Evolutionary conservation across 2,888 invertebrate species (phyloP), one percentile per base, ranked within the genome.

Genomic region (Ypsolopha scabrella): DNA sequence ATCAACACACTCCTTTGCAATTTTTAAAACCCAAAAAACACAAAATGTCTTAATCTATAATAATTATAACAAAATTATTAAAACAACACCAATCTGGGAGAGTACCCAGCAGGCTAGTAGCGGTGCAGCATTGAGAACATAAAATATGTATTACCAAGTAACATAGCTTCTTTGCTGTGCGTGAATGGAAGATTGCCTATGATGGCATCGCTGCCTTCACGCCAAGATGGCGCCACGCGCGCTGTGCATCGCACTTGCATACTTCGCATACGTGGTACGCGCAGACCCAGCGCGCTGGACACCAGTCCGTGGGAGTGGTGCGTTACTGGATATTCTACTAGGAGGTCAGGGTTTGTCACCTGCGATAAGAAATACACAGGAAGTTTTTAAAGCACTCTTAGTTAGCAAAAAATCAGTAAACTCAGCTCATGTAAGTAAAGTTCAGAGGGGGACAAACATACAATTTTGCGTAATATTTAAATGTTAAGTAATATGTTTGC

Each of bases 81-180:
- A n/a, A n/a, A n/a, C n/a, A n/a, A n/a, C n/a, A n/a, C n/a, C n/a
- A n/a, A n/a, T n/a, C n/a, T n/a, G n/a, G n/a, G 24, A 24, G 24
- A 24, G 24, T 24, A 24, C 24, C 24, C 24, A 3, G 4, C 24
- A 24, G 4, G 24, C 24, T n/a, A 24, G 4, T 24, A 24, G 24
- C 24, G 24, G 24, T 24, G 24, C 24, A 24, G 24, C 24, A 4
- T 24, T 24, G 4, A 24, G 24, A 24, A 24, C 24, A 24, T 4
- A 24, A 24, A 2, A 24, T 24, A 24, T 24, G 24, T 24, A 24
- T 51, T 39, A 55, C 54, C 54, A 46, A 55, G 38, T 9, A 55
- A 51, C 54, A 55, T 55, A 39, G 54, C 54, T 14, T 55, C 54
- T 33, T 55, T 55, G 41, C 54, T 55, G 14, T 55, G 51, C 9